Base-by-base conservation (phyloP, 2,113 vertebrate species). In the Jaculus jaculus region DNA sequence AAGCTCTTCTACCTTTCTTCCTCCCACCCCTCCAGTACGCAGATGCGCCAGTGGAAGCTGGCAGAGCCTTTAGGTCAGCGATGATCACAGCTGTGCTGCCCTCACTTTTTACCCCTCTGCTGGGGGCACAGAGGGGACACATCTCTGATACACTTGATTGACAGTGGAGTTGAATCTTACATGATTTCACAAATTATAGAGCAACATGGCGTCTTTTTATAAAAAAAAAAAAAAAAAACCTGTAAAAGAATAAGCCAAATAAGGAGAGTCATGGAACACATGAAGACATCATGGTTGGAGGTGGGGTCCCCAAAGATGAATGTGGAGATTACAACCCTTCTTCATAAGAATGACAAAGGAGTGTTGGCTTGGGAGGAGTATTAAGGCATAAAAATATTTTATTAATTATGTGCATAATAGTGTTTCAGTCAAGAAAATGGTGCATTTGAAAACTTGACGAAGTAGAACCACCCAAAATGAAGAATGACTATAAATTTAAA, bases 141-240 rank as follows among this genome's bases (percentile, higher is more conserved):
- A 28, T 54, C 79, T 86, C 90, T 34, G 23, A 63, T 68, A 72
- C 18, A 88, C 28, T 61, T 73, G 37, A 20, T 66, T 72, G 69
- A 90, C 15, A 74, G 23, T 28, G 34, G 21, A 79, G 24, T 42
- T 75, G 58, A 32, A 34, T 42, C n/a, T 69, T 79, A 63, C 12
- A 34, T 86, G 75, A 91, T 74, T 65, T 91, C 72, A 80, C 2
- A 94, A 93, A 77, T 54, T 54, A 63, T n/a, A 69, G 83, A 77
- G 24, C 69, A 73, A 75, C 54, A 42, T 16, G 66, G 24, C 20
- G 8, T 84, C 3, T 23, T 63, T 32, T 34, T 63, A 28, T 63
- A 74, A 60, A 42, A 24, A n/a, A n/a, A n/a, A n/a, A n/a, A n/a
- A n/a, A n/a, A n/a, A n/a, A n/a, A 0, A 4, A n/a, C 28, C 21